Base-by-base conservation (phyloP, 2,888 invertebrate species). In the Spodoptera littoralis region DNA sequence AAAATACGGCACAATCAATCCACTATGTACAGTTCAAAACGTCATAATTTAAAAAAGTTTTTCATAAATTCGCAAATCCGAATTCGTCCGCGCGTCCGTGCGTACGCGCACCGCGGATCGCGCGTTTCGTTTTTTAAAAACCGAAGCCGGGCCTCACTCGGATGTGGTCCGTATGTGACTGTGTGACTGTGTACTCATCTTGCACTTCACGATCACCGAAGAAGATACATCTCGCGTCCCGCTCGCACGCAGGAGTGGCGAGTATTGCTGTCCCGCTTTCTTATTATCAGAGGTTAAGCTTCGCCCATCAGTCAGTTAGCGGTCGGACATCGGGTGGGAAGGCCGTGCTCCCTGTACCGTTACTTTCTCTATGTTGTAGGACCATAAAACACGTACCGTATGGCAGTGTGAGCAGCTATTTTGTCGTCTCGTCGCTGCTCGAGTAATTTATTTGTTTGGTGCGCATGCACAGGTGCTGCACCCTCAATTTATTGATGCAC, bases 121-220 rank as follows among this genome's bases (percentile, higher is more conserved):
- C 88, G 86, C 88, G 87, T 78, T 89, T 86, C 88, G 86, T 88
- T 91, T 90, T 92, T 91, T 86, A 87, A 90, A 88, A 90, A 87
- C 89, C 88, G 86, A 85, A 85, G 77, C 83, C 92, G 90, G 90
- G 91, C 90, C 90, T 90, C 90, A 90, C 94, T 93, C 94, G 90
- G 90, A 92, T 93, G 90, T 88, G 92, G 94, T 89, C 90, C 92
- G 93, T 92, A 89, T 93, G 93, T 93, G 93, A 94, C 94, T 94
- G 89, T 93, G 93, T 93, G 93, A 93, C 94, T 94, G 94, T 92
- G 90, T 90, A 92, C 92, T 91, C 93, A 94, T 94, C 94, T 93
- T 91, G 92, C 90, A 92, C 93, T 92, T 92, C 91, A 88, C 92
- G 93, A 92, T 92, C 92, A 90, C 92, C 92, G 93, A 94, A 94